Base-by-base conservation (phyloP, 1,140 invertebrate species). In the Cyclina sinensis region DNA sequence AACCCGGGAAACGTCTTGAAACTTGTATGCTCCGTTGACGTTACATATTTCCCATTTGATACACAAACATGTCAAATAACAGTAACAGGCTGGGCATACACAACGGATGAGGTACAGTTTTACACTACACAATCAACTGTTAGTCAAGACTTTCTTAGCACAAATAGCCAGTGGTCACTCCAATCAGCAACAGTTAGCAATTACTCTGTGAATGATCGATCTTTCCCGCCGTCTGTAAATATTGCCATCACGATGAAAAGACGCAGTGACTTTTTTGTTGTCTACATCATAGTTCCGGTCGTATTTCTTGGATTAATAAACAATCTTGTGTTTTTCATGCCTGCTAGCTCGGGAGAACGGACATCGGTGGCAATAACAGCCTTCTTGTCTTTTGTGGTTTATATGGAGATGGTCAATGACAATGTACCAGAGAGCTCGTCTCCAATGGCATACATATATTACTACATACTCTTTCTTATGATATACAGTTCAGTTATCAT, bases 401-500 rank as follows among this genome's bases (percentile, higher is more conserved):
- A 96, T 91, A 96, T 96, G 95, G 92, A 96, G 70, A 96, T 96
- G 81, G 96, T 97, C 48, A 96, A 96, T 35, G 96, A 96, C 91
- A 96, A 96, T 86, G 95, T 96, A 93, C 96, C 96, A 14, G 95
- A 96, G 90, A 97, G 96, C 3, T 96, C 96, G 7, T 96, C 96
- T 57, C 91, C 91, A 57, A 86, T 95, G n/a, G 94, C 94, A 12
- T 73, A 94, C 11, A 95, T 96, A 32, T 88, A 88, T 37, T 73
- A 51, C 27, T 88, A 88, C 32, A 27, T 88, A 9, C n/a, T 74
- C 4, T 82, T 88, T 27, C 65, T 88, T 5, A n/a, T 88, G 46
- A 16, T 81, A 16, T 81, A 78, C 48, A 86, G 84, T 37, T 86
- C 48, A 14, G 37, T 46, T 11, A 78, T 39, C 2, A 35, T 86